These are phyloP conservation scores for Galeruca laticollis DNA, from an alignment of 2,888 invertebrate species.

Conservation along the genomic window DNA sequence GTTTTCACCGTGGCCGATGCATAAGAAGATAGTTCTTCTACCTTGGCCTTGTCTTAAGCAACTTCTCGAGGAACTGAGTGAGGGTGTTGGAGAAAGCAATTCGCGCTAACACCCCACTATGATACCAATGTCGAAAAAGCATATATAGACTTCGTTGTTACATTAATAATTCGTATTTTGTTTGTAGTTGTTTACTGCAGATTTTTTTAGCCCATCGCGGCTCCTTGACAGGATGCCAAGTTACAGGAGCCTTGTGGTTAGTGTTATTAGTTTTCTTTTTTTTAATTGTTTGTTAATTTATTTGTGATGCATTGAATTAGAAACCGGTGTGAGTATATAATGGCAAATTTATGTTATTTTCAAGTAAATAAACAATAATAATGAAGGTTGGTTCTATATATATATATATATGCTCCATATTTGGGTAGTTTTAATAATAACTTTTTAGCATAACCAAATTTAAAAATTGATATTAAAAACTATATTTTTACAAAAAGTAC, in stretches of 20 bases:
- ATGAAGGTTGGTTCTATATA: no score
- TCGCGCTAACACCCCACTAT: conserved; percentile 38
- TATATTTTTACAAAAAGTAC: no score
- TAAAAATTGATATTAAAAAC: no score
- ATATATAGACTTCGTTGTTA: conserved; percentile 58
- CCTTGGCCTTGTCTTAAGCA: conserved; percentile 56
- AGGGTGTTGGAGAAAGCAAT: conserved; percentile 51
- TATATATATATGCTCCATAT: no score
- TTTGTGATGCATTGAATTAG: neutral
- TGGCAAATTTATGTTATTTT: no score
- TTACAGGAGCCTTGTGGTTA: conserved; percentile 74
- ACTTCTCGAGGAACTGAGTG: conserved; percentile 36
- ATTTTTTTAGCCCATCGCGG: conserved; percentile 52
- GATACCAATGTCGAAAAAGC: conserved; percentile 48
- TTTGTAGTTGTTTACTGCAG: conserved; percentile 59
- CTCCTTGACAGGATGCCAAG: conserved; percentile 68
- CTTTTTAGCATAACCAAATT: no score
- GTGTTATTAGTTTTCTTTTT: conserved; percentile 61
- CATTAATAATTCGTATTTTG: conserved; percentile 56
- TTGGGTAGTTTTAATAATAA: no score
- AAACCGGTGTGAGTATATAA: neutral
- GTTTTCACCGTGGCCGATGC: conserved; percentile 21
- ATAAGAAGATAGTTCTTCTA: conserved; percentile 46
- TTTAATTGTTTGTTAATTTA: conserved; percentile 32
- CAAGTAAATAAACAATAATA: no score